Conservation (phyloP, 2,797 vertebrate genomes). For the Melanotaenia trifasciata region DNA sequence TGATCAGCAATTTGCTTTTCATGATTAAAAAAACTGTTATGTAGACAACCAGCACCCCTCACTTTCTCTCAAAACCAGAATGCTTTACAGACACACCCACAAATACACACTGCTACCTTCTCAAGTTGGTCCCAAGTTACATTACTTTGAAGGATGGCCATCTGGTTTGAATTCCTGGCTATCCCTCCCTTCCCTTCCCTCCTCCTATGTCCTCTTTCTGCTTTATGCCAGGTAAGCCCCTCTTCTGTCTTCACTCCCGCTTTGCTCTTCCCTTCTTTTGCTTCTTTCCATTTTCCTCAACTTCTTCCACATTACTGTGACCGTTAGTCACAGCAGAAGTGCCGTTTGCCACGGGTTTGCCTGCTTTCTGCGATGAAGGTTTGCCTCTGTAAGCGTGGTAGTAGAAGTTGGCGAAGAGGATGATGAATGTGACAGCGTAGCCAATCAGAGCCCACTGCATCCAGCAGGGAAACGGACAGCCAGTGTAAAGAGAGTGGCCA, state of each 20-base stretch:
- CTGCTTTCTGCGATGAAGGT: slow-evolving; percentile 82
- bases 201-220: slow-evolving; percentile 73
- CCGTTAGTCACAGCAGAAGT: slow-evolving; percentile 83
- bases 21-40: slow-evolving; percentile 48
- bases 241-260: slow-evolving; percentile 84
- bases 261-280: slow-evolving; percentile 91
- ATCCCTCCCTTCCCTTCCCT: slow-evolving; percentile 29
- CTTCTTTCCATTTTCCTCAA: slow-evolving; percentile 89
- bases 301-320: slow-evolving; percentile 84
- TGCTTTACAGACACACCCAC: slow-evolving; percentile 59
- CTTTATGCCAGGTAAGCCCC: slow-evolving; percentile 62
- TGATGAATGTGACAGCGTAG: slow-evolving; percentile 96
- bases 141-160: slow-evolving; percentile 40
- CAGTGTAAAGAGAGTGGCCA: slow-evolving; percentile 94
- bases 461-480: slow-evolving; percentile 97
- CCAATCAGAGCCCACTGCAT: slow-evolving; percentile 98
- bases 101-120: slow-evolving; percentile 61
- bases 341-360: slow-evolving; percentile 87
- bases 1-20: slow-evolving; percentile 57
- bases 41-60: slow-evolving; percentile 56
- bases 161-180: slow-evolving; percentile 44
- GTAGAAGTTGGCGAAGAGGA: slow-evolving; percentile 98
- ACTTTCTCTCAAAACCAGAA: slow-evolving; percentile 51
- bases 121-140: slow-evolving; percentile 63
- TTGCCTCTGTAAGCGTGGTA: slow-evolving; percentile 92